Evolutionary conservation across 2,797 vertebrate genomes (phyloP), one percentile per base, ranked within the genome.

Genomic region (Phoxinus dragarum): DNA sequence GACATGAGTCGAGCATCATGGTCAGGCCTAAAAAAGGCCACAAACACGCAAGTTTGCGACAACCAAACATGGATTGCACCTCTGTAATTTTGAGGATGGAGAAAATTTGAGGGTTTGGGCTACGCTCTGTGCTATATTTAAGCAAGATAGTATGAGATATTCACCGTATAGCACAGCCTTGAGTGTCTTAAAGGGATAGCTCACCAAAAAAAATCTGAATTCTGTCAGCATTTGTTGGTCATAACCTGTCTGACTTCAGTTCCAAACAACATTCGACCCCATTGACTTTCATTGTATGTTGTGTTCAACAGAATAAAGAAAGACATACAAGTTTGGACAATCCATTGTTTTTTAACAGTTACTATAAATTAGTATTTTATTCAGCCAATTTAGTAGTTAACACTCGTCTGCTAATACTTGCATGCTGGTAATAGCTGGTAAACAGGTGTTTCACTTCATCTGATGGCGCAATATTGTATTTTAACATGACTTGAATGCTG

Each of bases 71-170:
- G 27, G 61, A 34, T 34, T 47, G 40, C 16, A 27, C 27, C 42
- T 49, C 42, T 80, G 59, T 80, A 66, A 66, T 66, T 80, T 80
- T 34, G 42, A 66, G 19, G 77, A 79, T 66, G 59, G 77, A 66
- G 59, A 66, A 49, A 47, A 47, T 64, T 23, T 34, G 42, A 66
- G 77, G 77, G 44, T 66, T 64, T 79, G 12, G 40, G 40, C 40
- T 47, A 19, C 6, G 31, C 38, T 66, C 56, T 1, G 8, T 64
- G 56, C 76, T 80, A 36, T 67, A 80, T 47, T 79, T 61, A 77
- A 42, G 36, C 54, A 61, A 27, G 9, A 42, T 5, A 36, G 36
- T 52, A 59, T 11, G 36, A 61, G 54, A 61, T 77, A 17, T 59
- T 40, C 52, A 59, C 52, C 34, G 17, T 78, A 44, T 44, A 44